phyloP scores from a whole-genome alignment of 2,888 invertebrate species.

The Cephonodes hylas region DNA sequence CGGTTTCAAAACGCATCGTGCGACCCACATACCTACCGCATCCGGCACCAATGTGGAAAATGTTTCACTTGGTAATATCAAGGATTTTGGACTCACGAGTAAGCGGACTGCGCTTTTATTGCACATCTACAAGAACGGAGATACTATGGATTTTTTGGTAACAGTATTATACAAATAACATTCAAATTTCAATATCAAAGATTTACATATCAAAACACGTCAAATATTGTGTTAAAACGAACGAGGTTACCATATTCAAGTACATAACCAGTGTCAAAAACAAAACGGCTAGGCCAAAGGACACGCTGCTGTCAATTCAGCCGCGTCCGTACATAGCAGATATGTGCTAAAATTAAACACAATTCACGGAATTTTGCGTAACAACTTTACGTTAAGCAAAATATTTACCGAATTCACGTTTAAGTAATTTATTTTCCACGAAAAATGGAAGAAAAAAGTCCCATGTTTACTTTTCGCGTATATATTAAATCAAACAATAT shows the following conservation, averaged over 20 bases:
- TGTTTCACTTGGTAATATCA: conserved; percentile 49
- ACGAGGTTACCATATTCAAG: no score
- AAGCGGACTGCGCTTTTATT: conserved; percentile 11
- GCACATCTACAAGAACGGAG: background rate
- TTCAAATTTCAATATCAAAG: no score
- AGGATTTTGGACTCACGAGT: conserved; percentile 48
- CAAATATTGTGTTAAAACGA: no score
- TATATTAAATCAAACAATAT: background rate
- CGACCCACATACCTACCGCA: conserved; percentile 57
- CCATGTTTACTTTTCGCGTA: background rate
- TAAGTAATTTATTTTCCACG: background rate
- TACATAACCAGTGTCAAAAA: background rate
- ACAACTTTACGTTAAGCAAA: background rate
- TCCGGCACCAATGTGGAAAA: conserved; percentile 46
- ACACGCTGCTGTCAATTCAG: background rate
- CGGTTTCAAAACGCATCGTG: conserved; percentile 53
- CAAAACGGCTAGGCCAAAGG: background rate
- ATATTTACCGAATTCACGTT: background rate
- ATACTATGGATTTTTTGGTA: background rate
- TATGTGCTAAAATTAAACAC: background rate
- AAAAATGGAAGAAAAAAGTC: background rate
- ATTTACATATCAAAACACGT: no score
- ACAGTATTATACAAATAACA: no score
- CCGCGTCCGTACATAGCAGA: background rate
- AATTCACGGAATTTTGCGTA: background rate